These are phyloP conservation scores for Encarsia formosa DNA, from an alignment of 2,888 invertebrate species.

Conservation along the genomic window DNA sequence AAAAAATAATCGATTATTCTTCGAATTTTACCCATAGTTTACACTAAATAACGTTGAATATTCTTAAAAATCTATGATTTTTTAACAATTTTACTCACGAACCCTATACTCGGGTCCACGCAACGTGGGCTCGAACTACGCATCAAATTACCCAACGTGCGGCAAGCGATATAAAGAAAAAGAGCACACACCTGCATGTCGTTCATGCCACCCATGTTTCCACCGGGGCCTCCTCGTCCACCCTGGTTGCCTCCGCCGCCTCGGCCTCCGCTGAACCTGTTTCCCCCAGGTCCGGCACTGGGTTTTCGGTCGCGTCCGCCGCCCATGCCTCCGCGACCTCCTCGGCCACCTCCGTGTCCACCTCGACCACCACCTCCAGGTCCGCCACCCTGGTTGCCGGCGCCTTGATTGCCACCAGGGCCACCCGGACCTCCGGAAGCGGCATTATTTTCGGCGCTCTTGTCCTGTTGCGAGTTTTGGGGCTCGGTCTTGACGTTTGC, in stretches of 20 bases:
- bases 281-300: conserved; percentile 28
- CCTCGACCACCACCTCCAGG: conserved; percentile 32
- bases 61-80: too few species aligned
- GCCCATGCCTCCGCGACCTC: conserved; percentile 4
- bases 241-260: conserved; percentile 33
- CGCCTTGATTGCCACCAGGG: conserved; percentile 13
- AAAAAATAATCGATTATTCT: too few species aligned
- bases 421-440: conserved; percentile 33
- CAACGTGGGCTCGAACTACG: too few species aligned
- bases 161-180: neutral
- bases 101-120: too few species aligned
- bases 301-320: conserved; percentile 34
- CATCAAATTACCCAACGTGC: too few species aligned
- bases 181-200: conserved; percentile 19
- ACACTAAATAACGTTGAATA: too few species aligned
- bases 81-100: too few species aligned
- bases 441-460: conserved; percentile 34
- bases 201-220: conserved; percentile 15
- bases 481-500: conserved; percentile 40
- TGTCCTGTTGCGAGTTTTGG: conserved; percentile 34
- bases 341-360: conserved; percentile 21
- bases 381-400: conserved; percentile 4
- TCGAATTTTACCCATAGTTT: too few species aligned
- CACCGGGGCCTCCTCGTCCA: conserved; percentile 28
- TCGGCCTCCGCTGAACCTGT: conserved; percentile 27